A percentile compares a stretch with the other conserved stretches of the same genome.
phyloP scores from a whole-genome alignment of 2,113 vertebrate genomes.

The Syngnathoides biaculeatus region DNA sequence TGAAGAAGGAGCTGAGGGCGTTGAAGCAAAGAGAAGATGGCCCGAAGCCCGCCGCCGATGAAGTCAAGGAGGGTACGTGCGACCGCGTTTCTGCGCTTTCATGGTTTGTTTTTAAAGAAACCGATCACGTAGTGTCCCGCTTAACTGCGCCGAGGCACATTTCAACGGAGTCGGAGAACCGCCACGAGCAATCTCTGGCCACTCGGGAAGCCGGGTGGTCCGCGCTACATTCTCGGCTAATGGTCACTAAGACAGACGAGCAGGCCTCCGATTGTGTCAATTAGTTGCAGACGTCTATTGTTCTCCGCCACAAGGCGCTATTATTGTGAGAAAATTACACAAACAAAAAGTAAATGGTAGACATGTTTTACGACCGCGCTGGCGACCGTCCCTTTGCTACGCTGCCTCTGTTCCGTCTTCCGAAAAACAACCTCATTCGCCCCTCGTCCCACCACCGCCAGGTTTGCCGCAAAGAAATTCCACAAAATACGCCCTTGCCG shows the following conservation, averaged over 20 bases:
- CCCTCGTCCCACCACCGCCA: too few species aligned
- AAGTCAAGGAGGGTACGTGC: conserved; percentile 75
- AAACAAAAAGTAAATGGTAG: conserved; percentile 40
- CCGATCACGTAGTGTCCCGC: conserved; percentile 6
- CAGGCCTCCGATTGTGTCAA: conserved; percentile 58
- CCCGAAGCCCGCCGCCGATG: conserved; percentile 64
- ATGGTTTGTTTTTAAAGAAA: conserved; percentile 1
- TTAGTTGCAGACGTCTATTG: conserved; percentile 44
- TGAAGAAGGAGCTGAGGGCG: conserved; percentile 91
- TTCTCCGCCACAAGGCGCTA: conserved; percentile 23
- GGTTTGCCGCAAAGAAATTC: too few species aligned
- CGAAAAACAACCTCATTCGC: too few species aligned
- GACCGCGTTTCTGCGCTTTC: conserved; percentile 11
- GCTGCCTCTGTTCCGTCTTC: too few species aligned
- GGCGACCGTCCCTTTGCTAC: too few species aligned
- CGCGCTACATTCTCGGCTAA: conserved; percentile 50
- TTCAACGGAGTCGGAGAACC: conserved; percentile 14
- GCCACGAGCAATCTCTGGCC: conserved; percentile 19
- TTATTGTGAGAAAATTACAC: conserved; percentile 52
- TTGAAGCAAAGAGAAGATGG: conserved; percentile 85
- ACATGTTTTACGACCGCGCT: background rate
- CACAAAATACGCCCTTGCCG: too few species aligned
- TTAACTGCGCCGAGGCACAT: conserved; percentile 7
- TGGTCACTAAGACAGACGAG: conserved; percentile 47
- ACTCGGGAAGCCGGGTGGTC: conserved; percentile 46